Evolutionary conservation across 2,888 invertebrate species (phyloP).

Genomic region (Calameuta idolon): DNA sequence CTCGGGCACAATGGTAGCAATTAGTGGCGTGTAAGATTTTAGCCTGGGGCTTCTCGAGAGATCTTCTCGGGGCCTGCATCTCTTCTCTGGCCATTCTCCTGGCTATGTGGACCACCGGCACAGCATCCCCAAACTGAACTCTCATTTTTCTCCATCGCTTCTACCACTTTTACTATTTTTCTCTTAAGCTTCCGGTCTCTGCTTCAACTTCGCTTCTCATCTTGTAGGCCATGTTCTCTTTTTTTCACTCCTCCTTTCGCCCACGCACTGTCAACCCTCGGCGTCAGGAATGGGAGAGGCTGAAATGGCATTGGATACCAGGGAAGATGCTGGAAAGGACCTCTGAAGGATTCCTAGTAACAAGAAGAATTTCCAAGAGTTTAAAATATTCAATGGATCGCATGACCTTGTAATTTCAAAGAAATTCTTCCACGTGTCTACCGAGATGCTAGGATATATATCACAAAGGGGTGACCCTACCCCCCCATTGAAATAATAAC

Average conservation of each 20-base stretch:
- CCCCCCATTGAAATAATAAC: not conserved
- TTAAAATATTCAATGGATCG: not conserved
- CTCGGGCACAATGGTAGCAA: conserved; percentile 46
- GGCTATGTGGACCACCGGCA: not conserved
- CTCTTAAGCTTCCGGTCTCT: not conserved
- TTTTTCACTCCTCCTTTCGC: not conserved
- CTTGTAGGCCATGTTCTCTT: not conserved
- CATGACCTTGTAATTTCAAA: not conserved
- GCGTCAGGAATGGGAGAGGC: no score
- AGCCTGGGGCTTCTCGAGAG: conserved; percentile 28
- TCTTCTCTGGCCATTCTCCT: not conserved
- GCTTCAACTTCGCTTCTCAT: not conserved
- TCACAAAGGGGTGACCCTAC: not conserved
- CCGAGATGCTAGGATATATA: not conserved
- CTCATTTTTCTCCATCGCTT: not conserved
- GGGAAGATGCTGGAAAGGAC: no score
- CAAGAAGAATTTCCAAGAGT: no score
- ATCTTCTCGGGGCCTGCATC: conserved; percentile 5
- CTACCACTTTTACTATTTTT: not conserved
- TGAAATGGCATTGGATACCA: no score
- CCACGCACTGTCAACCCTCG: no score
- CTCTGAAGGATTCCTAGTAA: no score
- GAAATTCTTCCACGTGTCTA: not conserved
- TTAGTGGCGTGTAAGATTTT: conserved; percentile 46
- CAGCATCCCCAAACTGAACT: not conserved